phyloP scores from a whole-genome alignment of 2,113 vertebrate species.

The Perca fluviatilis region DNA sequence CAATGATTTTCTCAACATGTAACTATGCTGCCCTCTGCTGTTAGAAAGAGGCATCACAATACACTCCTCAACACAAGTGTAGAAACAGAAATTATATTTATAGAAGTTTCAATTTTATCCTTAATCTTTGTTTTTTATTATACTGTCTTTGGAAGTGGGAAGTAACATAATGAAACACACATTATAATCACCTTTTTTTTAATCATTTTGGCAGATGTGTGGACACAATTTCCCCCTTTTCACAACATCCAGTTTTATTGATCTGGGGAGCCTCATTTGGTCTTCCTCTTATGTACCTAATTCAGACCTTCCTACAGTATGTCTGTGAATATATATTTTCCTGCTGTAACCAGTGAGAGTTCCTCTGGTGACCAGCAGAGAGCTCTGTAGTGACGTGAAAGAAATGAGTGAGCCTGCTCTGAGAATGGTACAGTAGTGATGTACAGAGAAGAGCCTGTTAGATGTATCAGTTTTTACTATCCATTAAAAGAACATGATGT shows the following conservation, averaged over 20 bases:
- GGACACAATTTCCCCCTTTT: not conserved
- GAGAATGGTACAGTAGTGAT: not conserved
- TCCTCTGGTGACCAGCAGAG: conserved; percentile 38
- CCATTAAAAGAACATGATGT: not conserved
- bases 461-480: not conserved
- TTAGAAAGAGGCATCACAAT: not conserved
- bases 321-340: not conserved
- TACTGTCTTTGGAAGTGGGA: no score
- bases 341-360: not conserved
- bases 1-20: no score
- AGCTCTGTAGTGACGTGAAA: conserved; percentile 35
- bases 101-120: no score
- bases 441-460: not conserved
- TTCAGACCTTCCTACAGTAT: no score
- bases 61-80: not conserved
- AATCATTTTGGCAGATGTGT: not conserved
- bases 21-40: conserved; percentile 13
- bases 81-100: no score
- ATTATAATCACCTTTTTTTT: not conserved
- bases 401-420: not conserved
- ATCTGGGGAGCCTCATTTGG: not conserved
- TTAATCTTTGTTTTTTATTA: no score
- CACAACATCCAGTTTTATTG: not conserved
- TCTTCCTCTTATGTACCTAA: not conserved
- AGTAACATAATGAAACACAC: no score